phyloP scores from a whole-genome alignment of 2,113 vertebrate genomes.

The Martes martes region DNA sequence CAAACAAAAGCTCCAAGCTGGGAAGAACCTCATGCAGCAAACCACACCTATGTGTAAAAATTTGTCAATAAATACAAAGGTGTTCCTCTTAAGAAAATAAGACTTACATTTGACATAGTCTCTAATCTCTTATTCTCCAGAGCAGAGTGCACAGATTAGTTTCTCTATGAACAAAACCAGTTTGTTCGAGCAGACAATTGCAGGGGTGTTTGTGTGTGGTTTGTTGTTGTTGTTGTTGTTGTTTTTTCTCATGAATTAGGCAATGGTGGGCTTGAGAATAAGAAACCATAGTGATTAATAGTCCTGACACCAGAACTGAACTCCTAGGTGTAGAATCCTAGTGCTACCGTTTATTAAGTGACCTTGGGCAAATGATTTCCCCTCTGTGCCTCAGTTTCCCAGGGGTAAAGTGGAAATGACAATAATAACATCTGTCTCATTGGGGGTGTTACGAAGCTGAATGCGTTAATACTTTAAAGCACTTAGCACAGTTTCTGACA shows the following conservation, averaged over 20 bases:
- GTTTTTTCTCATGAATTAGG: not conserved
- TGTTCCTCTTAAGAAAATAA: slow-evolving; percentile 38
- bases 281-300: not conserved
- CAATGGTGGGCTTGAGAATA: not conserved
- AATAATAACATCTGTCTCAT: not conserved
- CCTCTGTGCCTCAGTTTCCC: not conserved
- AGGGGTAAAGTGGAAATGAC: not conserved
- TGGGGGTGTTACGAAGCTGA: not conserved
- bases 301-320: not conserved
- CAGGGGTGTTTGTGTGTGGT: not conserved
- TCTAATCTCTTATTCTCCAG: not conserved
- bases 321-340: not conserved
- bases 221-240: no score
- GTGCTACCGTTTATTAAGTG: not conserved
- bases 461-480: slow-evolving; percentile 13
- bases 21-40: not conserved
- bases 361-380: not conserved
- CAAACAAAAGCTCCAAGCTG: not conserved
- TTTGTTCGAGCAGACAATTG: not conserved
- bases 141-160: not conserved
- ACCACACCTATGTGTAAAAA: slow-evolving; percentile 32
- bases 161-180: not conserved
- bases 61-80: not conserved
- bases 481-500: not conserved
- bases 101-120: not conserved